These are phyloP conservation scores for Brotula barbata DNA, from an alignment of 2,797 vertebrate species.

Conservation along the genomic window DNA sequence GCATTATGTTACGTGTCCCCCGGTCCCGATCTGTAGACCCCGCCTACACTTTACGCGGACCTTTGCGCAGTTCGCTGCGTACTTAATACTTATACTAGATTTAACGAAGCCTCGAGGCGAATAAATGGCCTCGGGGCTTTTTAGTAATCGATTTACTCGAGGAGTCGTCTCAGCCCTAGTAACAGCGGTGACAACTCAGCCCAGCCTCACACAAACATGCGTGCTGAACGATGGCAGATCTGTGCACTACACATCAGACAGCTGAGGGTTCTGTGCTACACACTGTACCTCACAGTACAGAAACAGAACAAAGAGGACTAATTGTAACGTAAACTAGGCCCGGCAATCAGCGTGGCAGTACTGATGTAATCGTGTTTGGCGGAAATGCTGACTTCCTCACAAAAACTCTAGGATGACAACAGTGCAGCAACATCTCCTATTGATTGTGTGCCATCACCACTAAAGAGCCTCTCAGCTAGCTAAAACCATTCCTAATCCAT, in stretches of 20 bases:
- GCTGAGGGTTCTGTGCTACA: slow-evolving; percentile 5
- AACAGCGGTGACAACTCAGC: slow-evolving; percentile 45
- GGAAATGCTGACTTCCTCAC: neutral
- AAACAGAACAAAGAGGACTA: neutral
- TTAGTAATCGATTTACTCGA: too few relatives aligned
- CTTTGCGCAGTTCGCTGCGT: too few relatives aligned
- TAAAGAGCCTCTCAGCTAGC: neutral
- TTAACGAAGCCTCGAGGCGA: too few relatives aligned
- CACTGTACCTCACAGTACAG: neutral
- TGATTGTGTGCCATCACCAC: neutral
- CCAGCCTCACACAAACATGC: slow-evolving; percentile 18
- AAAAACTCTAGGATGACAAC: neutral
- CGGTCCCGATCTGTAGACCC: too few relatives aligned
- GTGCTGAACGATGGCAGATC: slow-evolving; percentile 37
- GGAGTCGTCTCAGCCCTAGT: too few relatives aligned
- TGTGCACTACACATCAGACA: slow-evolving; percentile 18
- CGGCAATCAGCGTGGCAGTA: neutral
- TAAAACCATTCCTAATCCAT: neutral
- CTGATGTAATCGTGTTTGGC: neutral
- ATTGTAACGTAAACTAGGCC: neutral
- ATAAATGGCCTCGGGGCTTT: too few relatives aligned
- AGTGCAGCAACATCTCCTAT: neutral
- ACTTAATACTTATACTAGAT: too few relatives aligned
- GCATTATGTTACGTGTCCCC: too few relatives aligned
- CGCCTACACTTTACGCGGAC: too few relatives aligned